A percentile compares a stretch with the other conserved stretches of the same genome.
Conservation (phyloP, 1,140 invertebrate genomes). For the Drosophila oshimai region DNA sequence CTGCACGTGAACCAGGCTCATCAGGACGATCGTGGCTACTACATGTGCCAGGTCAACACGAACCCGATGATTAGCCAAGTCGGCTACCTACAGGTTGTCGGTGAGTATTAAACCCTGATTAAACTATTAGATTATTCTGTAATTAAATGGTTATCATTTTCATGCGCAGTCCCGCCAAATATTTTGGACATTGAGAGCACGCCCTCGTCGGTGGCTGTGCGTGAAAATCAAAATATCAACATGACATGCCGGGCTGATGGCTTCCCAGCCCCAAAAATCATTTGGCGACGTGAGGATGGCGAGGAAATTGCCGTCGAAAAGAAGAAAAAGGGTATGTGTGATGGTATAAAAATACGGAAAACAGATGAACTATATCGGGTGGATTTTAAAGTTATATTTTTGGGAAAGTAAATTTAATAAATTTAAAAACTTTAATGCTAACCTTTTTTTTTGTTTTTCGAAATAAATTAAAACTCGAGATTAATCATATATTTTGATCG, state of each 20-base stretch:
- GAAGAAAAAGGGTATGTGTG: conserved; percentile 89
- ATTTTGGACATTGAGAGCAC: conserved; percentile 93
- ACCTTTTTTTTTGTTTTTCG: no score
- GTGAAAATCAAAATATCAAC: conserved; percentile 95
- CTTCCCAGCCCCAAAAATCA: conserved; percentile 93
- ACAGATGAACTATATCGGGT: no score
- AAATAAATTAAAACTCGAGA: no score
- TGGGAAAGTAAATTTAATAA: no score
- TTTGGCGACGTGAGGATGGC: conserved; percentile 95
- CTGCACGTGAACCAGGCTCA: conserved; percentile 94
- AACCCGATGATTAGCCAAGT: conserved; percentile 97
- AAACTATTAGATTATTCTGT: neutral
- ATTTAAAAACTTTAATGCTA: no score
- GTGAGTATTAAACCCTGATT: conserved; percentile 85
- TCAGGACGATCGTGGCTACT: conserved; percentile 94
- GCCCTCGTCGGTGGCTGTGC: conserved; percentile 92
- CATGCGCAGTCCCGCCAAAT: conserved; percentile 91
- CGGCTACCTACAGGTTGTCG: conserved; percentile 96
- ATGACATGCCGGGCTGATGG: conserved; percentile 94
- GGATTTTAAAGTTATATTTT: neutral
- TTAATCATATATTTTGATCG: no score
- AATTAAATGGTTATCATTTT: neutral
- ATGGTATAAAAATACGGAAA: no score
- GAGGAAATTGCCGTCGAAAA: conserved; percentile 91
- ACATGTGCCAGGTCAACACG: conserved; percentile 97